phyloP scores from a whole-genome alignment of 2,113 vertebrate species.

The Pogonocichla stellata region DNA sequence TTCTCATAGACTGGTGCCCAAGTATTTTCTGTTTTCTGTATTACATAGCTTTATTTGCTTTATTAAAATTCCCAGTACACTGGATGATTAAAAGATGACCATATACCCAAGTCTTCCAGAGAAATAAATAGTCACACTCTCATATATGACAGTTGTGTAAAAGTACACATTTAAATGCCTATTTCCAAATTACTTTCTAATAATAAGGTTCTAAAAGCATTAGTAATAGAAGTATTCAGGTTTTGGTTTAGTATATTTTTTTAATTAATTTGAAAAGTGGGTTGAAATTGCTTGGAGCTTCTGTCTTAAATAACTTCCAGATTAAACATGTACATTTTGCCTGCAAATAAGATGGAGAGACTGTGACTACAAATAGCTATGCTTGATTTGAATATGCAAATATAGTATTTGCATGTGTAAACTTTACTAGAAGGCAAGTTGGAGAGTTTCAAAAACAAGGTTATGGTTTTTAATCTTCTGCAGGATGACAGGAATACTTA shows the following conservation, averaged over 20 bases:
- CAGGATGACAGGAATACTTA: background rate
- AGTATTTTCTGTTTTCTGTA: background rate
- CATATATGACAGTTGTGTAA: background rate
- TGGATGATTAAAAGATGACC: background rate
- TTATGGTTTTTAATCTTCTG: background rate
- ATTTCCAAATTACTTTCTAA: background rate
- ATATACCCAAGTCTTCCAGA: background rate
- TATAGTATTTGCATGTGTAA: conserved; percentile 11
- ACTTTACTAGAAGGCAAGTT: background rate
- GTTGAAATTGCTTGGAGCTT: background rate
- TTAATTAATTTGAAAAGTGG: background rate
- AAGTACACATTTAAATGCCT: background rate
- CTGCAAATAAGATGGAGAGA: background rate
- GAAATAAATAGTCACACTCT: background rate
- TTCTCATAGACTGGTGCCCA: background rate
- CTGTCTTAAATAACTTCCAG: background rate
- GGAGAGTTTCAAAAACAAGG: background rate
- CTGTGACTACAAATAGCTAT: background rate
- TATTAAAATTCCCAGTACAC: background rate
- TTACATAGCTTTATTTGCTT: background rate
- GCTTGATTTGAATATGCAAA: conserved; percentile 45
- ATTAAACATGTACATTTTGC: background rate
- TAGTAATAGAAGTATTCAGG: background rate
- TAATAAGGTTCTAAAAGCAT: background rate
- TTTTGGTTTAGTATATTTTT: background rate